Conservation (phyloP, 1,140 invertebrate genomes). For the Telenomus remus region DNA sequence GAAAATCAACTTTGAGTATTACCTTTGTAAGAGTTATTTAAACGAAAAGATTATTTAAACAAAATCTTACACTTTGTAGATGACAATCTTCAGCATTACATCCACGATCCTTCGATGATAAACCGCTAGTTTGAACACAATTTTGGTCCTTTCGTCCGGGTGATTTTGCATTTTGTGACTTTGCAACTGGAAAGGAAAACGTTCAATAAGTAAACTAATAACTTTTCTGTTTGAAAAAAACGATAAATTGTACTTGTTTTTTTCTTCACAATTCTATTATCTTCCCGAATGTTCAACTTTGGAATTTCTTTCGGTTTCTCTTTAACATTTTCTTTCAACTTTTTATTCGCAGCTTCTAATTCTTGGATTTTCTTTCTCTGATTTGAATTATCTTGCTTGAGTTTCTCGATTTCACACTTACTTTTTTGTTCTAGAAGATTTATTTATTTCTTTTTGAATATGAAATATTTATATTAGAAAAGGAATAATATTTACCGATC, state of each 20-base stretch:
- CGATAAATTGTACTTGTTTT: slow-evolving; percentile 35
- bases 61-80: slow-evolving; percentile 8
- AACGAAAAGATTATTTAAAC: slow-evolving; percentile 5
- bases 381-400: slow-evolving; percentile 66
- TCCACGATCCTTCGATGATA: background rate
- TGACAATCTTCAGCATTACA: slow-evolving; percentile 2
- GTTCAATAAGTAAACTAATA: background rate
- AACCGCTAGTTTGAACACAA: background rate
- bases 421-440: slow-evolving; percentile 73
- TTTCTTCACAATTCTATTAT: slow-evolving; percentile 29
- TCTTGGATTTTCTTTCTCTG: slow-evolving; percentile 69
- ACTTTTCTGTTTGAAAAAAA: background rate
- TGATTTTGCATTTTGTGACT: slow-evolving; percentile 14
- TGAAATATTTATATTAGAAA: slow-evolving; percentile 5
- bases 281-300: slow-evolving; percentile 36
- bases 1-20: no score
- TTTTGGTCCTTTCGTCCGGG: slow-evolving; percentile 12
- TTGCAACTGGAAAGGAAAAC: slow-evolving; percentile 20
- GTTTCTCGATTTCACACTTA: slow-evolving; percentile 73
- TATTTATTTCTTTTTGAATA: slow-evolving; percentile 6
- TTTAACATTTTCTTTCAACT: slow-evolving; percentile 37
- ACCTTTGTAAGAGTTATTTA: no score
- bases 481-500: slow-evolving; percentile 66
- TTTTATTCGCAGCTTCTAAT: slow-evolving; percentile 49
- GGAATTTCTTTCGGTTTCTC: slow-evolving; percentile 14